A percentile compares a stretch with the other conserved stretches of the same genome.
Evolutionary conservation across 2,113 vertebrate species (phyloP).

Genomic region (Tapirus terrestris): DNA sequence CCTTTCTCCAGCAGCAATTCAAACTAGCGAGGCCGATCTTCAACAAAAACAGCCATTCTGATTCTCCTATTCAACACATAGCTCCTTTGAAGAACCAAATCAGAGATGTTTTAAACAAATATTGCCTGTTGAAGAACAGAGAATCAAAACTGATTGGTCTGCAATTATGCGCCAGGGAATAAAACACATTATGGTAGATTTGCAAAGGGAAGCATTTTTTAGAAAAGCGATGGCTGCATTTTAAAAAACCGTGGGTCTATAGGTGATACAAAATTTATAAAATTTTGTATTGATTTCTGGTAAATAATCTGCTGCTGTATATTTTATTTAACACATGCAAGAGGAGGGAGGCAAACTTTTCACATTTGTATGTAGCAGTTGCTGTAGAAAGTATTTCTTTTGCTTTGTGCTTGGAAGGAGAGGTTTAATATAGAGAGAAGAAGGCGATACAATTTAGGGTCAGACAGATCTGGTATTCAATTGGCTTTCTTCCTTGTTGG

Average conservation of each 20-base stretch:
- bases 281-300: background rate
- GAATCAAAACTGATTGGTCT: background rate
- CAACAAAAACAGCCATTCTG: background rate
- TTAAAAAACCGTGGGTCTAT: background rate
- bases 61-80: background rate
- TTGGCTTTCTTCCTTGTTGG: background rate
- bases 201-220: background rate
- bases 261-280: background rate
- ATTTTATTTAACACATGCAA: background rate
- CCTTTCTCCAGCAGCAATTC: background rate
- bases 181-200: background rate
- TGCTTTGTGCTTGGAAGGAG: background rate
- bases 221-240: background rate
- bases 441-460: rapidly evolving
- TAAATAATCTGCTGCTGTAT: background rate
- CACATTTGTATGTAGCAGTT: background rate
- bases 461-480: background rate
- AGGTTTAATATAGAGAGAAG: background rate
- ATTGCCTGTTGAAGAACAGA: background rate
- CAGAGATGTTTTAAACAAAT: constrained; percentile 51
- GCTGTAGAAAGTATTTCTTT: background rate
- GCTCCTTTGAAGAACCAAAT: constrained; percentile 8
- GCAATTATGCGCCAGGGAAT: background rate
- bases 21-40: rapidly evolving
- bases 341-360: background rate